Evolutionary conservation across 2,797 vertebrate genomes (phyloP), one percentile per base, ranked within the genome.

Genomic region (Melanotaenia maccullochi): DNA sequence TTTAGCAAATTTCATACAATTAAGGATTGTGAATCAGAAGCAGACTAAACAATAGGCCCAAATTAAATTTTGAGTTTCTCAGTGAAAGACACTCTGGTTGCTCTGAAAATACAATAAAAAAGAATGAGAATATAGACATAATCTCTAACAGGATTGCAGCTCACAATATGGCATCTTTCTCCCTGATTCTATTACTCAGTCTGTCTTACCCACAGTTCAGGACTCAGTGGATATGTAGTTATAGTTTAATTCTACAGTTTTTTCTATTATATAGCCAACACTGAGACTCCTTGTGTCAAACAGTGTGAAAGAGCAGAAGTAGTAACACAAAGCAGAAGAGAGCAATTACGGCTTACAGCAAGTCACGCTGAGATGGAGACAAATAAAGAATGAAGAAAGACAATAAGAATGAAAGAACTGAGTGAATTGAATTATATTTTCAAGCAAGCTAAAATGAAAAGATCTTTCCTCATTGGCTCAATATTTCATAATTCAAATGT

Each of bases 11-110:
- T 89, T 91, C 88, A 88, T 89, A 91, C 85, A 91, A 92, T 92
- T 90, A 90, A 77, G 89, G 86, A 90, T 90, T 92, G 89, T 92
- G 89, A 92, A 92, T 91, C 92, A 92, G 89, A 89, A 89, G 83
- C 86, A 89, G 85, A 92, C 86, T 85, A 93, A 92, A 92, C 91
- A 94, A 94, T 93, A 81, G 88, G 59, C 79, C 84, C 85, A 94
- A 95, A 95, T 94, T 94, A 94, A 95, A 94, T 94, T 94, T 90
- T 82, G 77, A 91, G 77, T 92, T 91, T 92, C 81, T 79, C 85
- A 79, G 84, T 87, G 82, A 92, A 92, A 91, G 90, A 83, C 81
- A 69, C 85, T 84, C 82, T 83, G 74, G 80, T 84, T 87, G 85
- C 81, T 87, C 83, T 85, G 82, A 87, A 90, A 93, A 89, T 87